A percentile compares a stretch with the other conserved stretches of the same genome.
Conservation (phyloP, 1,140 invertebrate genomes). For the Marisa cornuarietis region DNA sequence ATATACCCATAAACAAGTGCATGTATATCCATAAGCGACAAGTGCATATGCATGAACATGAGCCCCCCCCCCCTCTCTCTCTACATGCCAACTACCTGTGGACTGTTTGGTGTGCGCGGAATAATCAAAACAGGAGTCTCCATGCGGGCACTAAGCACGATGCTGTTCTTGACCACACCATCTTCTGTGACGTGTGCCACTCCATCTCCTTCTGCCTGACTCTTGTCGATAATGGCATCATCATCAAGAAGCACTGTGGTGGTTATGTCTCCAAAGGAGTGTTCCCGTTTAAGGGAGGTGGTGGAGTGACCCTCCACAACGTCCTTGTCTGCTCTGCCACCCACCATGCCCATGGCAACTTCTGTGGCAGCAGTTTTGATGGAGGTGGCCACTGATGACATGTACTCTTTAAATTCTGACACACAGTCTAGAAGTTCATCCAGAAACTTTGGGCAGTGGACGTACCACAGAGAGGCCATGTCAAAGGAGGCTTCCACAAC, state of each 20-base stretch:
- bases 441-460: constrained; percentile 86
- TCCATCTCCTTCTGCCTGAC: background rate
- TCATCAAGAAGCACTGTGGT: constrained; percentile 35
- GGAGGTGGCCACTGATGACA: constrained; percentile 79
- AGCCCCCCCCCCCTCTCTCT: background rate
- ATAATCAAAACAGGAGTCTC: constrained; percentile 91
- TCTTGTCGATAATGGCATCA: background rate
- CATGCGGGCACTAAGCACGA: constrained; percentile 75
- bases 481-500: constrained; percentile 71
- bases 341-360: constrained; percentile 89
- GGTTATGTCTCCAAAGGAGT: constrained; percentile 35
- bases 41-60: too few species aligned
- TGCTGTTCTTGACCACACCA: constrained; percentile 28
- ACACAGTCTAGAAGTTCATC: constrained; percentile 85
- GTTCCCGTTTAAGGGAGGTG: constrained; percentile 18
- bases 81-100: constrained; percentile 65
- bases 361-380: constrained; percentile 91
- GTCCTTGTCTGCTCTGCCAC: constrained; percentile 27
- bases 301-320: background rate
- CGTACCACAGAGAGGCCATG: constrained; percentile 93
- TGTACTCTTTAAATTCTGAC: constrained; percentile 77
- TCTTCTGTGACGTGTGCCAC: background rate
- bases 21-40: too few species aligned
- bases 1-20: too few species aligned
- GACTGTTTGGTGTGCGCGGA: constrained; percentile 79